Conservation (phyloP, 2,113 vertebrate species). For the Dolichallabes microphthalmus region DNA sequence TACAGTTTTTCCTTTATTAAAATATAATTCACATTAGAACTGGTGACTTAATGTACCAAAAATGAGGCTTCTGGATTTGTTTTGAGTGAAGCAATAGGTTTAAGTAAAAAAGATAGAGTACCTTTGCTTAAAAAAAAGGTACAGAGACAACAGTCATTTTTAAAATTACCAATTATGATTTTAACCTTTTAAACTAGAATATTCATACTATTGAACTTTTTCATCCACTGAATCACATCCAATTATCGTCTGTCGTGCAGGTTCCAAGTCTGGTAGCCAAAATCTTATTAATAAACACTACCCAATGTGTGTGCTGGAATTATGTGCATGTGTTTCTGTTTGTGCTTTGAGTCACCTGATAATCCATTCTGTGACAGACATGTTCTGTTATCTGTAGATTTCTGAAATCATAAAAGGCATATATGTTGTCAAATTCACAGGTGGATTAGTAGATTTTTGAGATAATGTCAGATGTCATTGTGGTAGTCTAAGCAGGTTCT, state of each 20-base stretch:
- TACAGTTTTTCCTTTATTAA: background rate
- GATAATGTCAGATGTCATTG: constrained; percentile 9
- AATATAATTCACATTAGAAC: background rate
- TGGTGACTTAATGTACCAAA: background rate
- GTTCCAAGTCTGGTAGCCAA: background rate
- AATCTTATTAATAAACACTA: background rate
- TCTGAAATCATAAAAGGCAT: background rate
- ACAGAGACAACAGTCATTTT: background rate
- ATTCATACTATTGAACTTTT: background rate
- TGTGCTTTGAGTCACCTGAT: constrained; percentile 3
- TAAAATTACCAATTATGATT: background rate
- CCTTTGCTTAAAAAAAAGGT: background rate
- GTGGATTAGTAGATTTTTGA: background rate
- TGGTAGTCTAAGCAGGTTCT: constrained; percentile 20
- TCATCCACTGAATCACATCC: background rate
- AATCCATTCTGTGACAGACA: constrained; percentile 2
- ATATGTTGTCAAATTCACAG: background rate
- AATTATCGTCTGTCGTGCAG: background rate
- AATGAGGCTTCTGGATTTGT: background rate
- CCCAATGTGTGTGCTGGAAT: background rate
- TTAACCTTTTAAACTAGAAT: background rate
- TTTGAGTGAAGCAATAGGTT: background rate
- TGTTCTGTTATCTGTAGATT: constrained; percentile 30
- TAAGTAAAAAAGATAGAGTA: background rate
- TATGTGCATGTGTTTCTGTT: background rate